These are phyloP conservation scores for Megaustenia siamemsis DNA, from an alignment of 2,888 invertebrate genomes.

Conservation along the genomic window DNA sequence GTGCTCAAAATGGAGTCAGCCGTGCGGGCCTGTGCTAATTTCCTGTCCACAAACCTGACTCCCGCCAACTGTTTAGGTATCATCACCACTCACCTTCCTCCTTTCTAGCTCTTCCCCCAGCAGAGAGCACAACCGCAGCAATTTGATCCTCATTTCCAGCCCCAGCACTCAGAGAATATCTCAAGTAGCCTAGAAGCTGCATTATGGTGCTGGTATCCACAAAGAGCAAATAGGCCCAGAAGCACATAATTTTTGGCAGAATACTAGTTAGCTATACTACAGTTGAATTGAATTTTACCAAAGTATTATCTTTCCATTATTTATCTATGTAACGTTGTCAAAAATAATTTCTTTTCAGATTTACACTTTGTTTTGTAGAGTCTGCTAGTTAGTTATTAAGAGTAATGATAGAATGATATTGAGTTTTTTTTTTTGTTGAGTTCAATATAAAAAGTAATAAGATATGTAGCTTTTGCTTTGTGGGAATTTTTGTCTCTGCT, in stretches of 20 bases:
- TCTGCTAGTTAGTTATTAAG: not conserved
- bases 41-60: slow-evolving; percentile 85
- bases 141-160: not conserved
- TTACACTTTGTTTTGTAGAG: not conserved
- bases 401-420: not conserved
- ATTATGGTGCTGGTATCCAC: not conserved
- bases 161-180: too few relatives aligned
- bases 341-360: not conserved
- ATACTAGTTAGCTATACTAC: not conserved
- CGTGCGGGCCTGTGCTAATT: slow-evolving; percentile 86
- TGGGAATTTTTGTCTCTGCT: not conserved
- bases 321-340: not conserved
- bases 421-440: not conserved
- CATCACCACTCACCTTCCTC: slow-evolving; percentile 19
- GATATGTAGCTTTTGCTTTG: not conserved
- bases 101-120: slow-evolving; percentile 27
- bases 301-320: not conserved
- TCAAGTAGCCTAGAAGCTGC: not conserved
- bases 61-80: slow-evolving; percentile 82
- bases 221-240: not conserved
- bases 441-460: not conserved
- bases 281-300: not conserved
- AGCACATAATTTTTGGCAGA: not conserved
- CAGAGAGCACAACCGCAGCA: not conserved
- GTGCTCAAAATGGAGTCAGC: slow-evolving; percentile 88